Conservation (phyloP, 1,140 invertebrate genomes). For the roundworm (Caenorhabditis elegans) region DNA sequence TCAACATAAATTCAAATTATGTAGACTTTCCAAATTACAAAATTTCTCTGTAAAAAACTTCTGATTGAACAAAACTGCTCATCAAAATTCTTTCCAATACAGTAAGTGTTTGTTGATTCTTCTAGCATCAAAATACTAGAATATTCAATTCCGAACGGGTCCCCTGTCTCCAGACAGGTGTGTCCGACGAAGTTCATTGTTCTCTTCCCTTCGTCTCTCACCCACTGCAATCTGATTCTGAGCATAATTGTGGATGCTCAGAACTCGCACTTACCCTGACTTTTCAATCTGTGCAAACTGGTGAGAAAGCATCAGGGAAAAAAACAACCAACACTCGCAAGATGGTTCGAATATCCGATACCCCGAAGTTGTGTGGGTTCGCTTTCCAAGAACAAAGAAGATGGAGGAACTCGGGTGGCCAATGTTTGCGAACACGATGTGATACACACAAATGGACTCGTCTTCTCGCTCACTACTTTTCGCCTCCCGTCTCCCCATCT, state of each 20-base stretch:
- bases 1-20: no score
- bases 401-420: conserved; percentile 3
- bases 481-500: not conserved
- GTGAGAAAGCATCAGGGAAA: not conserved
- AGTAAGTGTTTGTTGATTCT: not conserved
- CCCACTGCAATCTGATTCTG: not conserved
- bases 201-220: not conserved
- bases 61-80: not conserved
- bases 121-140: conserved; percentile 12
- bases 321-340: not conserved
- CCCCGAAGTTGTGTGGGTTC: conserved; percentile 28
- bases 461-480: not conserved
- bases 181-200: conserved; percentile 10
- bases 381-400: conserved; percentile 15
- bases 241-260: not conserved
- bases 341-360: conserved; percentile 14
- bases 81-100: not conserved
- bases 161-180: conserved; percentile 17
- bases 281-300: not conserved
- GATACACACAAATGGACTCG: conserved; percentile 32
- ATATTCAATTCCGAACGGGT: not conserved
- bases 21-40: no score
- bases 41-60: not conserved
- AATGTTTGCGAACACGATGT: conserved; percentile 31
- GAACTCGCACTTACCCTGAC: not conserved